Percentiles rank a stretch among this genome's conserved stretches.
Conservation (phyloP, 37 sponge, comb jelly and placozoan genomes). For the Spongilla lacustris region DNA sequence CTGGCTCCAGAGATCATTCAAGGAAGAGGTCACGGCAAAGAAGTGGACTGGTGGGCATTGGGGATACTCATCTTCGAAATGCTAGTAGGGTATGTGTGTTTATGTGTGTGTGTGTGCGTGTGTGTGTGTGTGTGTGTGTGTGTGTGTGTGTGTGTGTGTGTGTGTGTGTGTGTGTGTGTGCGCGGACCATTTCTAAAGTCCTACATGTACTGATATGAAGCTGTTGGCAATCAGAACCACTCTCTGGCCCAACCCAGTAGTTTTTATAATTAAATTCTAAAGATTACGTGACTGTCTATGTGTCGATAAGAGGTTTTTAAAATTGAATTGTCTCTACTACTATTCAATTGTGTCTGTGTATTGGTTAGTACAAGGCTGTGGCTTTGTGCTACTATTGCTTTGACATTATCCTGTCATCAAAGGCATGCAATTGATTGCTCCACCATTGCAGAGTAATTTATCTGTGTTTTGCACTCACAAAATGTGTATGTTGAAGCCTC, state of each 20-base stretch:
- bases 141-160: no score
- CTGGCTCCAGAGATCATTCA: slow-evolving; percentile 98
- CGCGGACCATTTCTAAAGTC: no score
- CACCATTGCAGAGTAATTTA: not conserved
- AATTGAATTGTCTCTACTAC: not conserved
- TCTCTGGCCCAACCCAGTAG: no score
- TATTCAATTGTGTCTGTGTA: not conserved
- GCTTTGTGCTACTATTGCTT: not conserved
- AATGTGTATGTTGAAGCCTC: not conserved
- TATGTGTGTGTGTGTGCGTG: not conserved
- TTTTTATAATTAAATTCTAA: no score
- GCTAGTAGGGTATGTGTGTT: slow-evolving; percentile 83
- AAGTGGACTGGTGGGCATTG: slow-evolving; percentile 98
- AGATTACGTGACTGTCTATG: no score
- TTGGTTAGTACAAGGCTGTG: not conserved
- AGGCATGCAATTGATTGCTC: not conserved
- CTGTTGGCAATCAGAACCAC: no score
- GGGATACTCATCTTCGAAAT: slow-evolving; percentile 95
- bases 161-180: no score
- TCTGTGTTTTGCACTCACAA: not conserved
- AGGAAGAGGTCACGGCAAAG: slow-evolving; percentile 92
- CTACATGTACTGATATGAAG: no score
- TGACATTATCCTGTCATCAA: not conserved
- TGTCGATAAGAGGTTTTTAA: not conserved
- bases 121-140: no score